Conservation (phyloP, 2,113 vertebrate species). For the Eupsittula cactorum region DNA sequence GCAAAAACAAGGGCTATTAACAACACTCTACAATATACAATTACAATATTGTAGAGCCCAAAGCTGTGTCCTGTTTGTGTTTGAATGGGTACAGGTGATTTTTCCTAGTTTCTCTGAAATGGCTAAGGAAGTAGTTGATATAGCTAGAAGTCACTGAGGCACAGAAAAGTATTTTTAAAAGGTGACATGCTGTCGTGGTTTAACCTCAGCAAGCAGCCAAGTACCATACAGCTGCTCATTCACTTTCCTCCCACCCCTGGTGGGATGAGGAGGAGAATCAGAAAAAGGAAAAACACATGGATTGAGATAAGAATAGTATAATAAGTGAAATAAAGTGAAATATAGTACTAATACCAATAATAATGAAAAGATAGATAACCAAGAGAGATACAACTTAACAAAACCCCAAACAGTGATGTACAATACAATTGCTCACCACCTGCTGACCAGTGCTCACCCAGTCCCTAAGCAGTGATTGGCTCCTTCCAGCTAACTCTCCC, state of each 20-base stretch:
- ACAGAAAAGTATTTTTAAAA: not conserved
- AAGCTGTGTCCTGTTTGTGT: not conserved
- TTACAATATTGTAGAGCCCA: not conserved
- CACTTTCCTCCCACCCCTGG: not conserved
- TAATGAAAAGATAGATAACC: not conserved
- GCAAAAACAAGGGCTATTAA: not conserved
- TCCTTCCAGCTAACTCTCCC: not conserved
- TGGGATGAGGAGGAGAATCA: not conserved
- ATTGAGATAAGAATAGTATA: not conserved
- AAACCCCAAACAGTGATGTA: not conserved
- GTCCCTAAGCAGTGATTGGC: not conserved
- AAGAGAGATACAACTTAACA: not conserved
- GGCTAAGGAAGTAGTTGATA: not conserved
- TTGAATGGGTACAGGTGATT: not conserved
- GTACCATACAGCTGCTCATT: not conserved
- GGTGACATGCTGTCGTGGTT: not conserved
- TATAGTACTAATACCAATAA: not conserved
- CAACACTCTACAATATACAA: not conserved
- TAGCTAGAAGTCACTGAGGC: not conserved
- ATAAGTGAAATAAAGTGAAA: not conserved
- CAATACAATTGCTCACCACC: not conserved
- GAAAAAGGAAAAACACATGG: not conserved
- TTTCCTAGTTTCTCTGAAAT: not conserved
- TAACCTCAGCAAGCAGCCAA: not conserved
- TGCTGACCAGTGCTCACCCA: not conserved